Base-by-base conservation (phyloP, 2,113 vertebrate genomes). In the Athene noctua region DNA sequence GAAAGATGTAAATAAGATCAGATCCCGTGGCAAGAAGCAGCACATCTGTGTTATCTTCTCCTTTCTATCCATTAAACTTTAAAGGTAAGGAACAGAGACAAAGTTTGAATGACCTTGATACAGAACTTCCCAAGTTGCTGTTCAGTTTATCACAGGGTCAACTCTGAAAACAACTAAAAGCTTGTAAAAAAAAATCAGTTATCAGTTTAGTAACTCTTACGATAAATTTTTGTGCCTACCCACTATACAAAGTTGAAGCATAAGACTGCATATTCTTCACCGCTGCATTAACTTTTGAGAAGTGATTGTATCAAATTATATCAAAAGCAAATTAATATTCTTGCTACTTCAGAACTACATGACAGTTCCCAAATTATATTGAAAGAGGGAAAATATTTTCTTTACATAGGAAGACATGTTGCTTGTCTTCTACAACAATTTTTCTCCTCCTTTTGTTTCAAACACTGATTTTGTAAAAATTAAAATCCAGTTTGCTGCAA, bases 201-300 rank as follows among this genome's bases (percentile, higher is more conserved):
- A 23, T 5, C 19, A 9, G 15, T 54, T 52, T 65, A 63, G 19
- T 65, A 68, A 89, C 44, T 15, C 20, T 61, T n/a, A 25, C 42
- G 72, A 49, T 5, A 72, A 25, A 2, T 36, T 80, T 88, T 79
- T 65, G 49, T 61, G 30, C 40, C 34, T 84, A n/a, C 4, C 13
- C 52, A 34, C 44, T 25, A 34, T 1, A 29, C 20, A 58, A 89
- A 84, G 21, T 5, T 67, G 19, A 91, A 79, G 30, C 3, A 3
- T 46, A 68, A 86, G 75, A 26, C 9, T 44, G 2, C 13, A 49
- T 54, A 29, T 71, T 83, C 67, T 62, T 86, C 38, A 21, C 34
- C 73, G n/a, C 29, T 81, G 59, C 91, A 92, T 68, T 88, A 83
- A 93, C 74, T 88, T 89, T 58, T 88, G 42, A 86, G 73, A 85